A percentile compares a stretch with the other conserved stretches of the same genome.
These are phyloP conservation scores for Baryphthengus martii DNA, from an alignment of 2,113 vertebrate genomes.

Conservation along the genomic window DNA sequence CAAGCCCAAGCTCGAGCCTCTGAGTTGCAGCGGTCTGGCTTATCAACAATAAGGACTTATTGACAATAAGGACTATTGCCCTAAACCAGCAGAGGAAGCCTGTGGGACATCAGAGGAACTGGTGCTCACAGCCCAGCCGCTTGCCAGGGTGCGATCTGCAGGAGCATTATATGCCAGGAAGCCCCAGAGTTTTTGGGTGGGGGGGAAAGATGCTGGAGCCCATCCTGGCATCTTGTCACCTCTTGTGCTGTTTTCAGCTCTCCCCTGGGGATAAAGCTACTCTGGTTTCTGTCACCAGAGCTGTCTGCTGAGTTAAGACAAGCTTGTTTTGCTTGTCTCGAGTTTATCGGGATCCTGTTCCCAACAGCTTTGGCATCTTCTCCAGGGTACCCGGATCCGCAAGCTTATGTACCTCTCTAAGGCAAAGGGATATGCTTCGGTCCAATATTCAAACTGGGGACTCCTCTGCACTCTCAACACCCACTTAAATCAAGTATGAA, in stretches of 20 bases:
- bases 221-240: not conserved
- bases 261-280: not conserved
- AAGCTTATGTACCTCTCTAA: not conserved
- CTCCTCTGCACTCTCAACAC: not conserved
- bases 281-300: not conserved
- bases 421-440: not conserved
- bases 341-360: not conserved
- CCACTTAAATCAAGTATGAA: not conserved
- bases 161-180: not conserved
- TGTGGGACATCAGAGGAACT: not conserved
- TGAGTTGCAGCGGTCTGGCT: not conserved
- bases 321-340: not conserved
- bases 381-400: accelerated
- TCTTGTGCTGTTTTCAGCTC: not conserved
- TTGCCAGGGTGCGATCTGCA: not conserved
- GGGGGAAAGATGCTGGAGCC: not conserved
- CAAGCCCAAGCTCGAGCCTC: not conserved
- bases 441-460: not conserved
- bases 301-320: not conserved
- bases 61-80: not conserved
- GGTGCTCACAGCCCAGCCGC: accelerated
- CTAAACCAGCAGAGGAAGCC: not conserved
- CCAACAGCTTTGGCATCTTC: not conserved
- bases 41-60: not conserved
- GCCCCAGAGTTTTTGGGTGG: not conserved